phyloP scores from a whole-genome alignment of 2,113 vertebrate genomes.

The Danio rerio region GRCz12tu NC_133184.1:19030501-19031000 shows the following conservation, averaged over 20 bases:
- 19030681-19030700: not conserved
- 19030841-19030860: not conserved
- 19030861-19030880: not conserved
- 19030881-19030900: not conserved
- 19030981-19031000: constrained; percentile 18
- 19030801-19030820: not conserved
- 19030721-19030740: not conserved
- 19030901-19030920: not conserved
- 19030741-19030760: not conserved
- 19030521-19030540: no score
- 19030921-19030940: not conserved
- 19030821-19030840: constrained; percentile 4
- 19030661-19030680: not conserved
- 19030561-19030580: no score
- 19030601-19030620: not conserved
- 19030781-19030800: not conserved
- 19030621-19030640: not conserved
- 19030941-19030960: not conserved
- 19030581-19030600: not conserved
- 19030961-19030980: not conserved
- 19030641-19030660: no score
- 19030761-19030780: not conserved
- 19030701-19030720: not conserved
- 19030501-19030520: no score
- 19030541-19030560: no score